Evolutionary conservation across 2,113 vertebrate genomes (phyloP), one percentile per base, ranked within the genome.

Genomic region (Pseudolaguvia tuberculata): DNA sequence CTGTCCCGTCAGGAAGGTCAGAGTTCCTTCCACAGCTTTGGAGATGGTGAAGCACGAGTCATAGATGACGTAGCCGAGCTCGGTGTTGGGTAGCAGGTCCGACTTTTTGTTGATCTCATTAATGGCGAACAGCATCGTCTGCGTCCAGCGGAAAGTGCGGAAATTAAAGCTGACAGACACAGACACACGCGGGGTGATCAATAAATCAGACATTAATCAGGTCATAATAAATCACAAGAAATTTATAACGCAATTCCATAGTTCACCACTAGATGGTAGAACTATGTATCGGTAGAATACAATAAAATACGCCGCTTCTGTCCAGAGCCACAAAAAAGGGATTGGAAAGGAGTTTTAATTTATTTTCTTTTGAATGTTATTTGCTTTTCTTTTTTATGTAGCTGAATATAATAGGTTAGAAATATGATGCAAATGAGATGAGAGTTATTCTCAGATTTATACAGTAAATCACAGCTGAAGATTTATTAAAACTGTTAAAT

Each of bases 31-130:
- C 58, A 94, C 87, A 0, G 92, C 87, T 81, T 94, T 94, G 79
- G 93, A 92, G 79, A 93, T 91, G 70, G 91, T 92, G 83, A 88
- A 92, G 81, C 93, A 95, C 2, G 88, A 92, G 79, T 94, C 92
- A 11, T 93, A 94, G 84, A 93, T 92, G 81, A 93, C 91, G 9
- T 91, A 94, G 3, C 93, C 93, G 80, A 94, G 85, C 23, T 91
- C 89, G 1, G 91, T 90, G 10, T 84, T 56, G 52, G 92, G 93
- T 62, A 94, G 87, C 65, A 95, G 82, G 66, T 91, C 89, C 0
- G 21, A 0, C 18, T 77, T 88, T 0, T 62, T 9, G 42, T 94
- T 94, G n/a, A 95, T 92, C 84, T 94, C 92, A 2, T 91, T 71
- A 61, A 94, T 89, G 4, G 90, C 91, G 75, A 92, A 93, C 79